Percentiles rank a stretch among this genome's conserved stretches.
These are phyloP conservation scores for Gambelia wislizenii DNA, from an alignment of 2,797 vertebrate genomes.

Conservation along the genomic window DNA sequence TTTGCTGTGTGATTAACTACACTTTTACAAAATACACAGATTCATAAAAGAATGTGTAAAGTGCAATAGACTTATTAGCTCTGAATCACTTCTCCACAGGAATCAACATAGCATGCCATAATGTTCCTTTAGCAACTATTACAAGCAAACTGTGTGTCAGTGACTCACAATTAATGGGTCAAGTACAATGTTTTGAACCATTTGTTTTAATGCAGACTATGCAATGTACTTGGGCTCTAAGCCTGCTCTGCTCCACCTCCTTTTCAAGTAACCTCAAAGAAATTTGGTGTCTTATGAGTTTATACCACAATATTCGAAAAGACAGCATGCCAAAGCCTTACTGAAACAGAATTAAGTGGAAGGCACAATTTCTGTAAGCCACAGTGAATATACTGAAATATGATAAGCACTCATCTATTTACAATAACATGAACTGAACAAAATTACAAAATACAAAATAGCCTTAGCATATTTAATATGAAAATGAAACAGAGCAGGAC, in stretches of 20 bases:
- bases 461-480: neutral
- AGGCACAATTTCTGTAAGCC: neutral
- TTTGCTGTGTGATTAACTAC: neutral
- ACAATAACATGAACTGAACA: neutral
- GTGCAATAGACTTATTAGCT: neutral
- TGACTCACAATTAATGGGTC: slow-evolving; percentile 8
- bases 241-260: neutral
- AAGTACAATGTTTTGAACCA: neutral
- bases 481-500: neutral
- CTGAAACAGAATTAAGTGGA: neutral
- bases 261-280: neutral
- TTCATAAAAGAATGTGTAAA: neutral
- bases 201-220: neutral
- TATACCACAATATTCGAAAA: neutral
- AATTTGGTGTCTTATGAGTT: neutral
- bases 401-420: neutral
- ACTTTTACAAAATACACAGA: neutral
- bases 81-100: neutral
- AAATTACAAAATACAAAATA: neutral
- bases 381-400: neutral
- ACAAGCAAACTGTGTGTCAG: too few species aligned
- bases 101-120: neutral
- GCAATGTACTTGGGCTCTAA: neutral
- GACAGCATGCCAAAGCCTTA: neutral
- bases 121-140: neutral